Percentiles rank a stretch among this genome's conserved stretches.
Conservation (phyloP, 2,888 invertebrate genomes). For the Drosophila setosimentum region DNA sequence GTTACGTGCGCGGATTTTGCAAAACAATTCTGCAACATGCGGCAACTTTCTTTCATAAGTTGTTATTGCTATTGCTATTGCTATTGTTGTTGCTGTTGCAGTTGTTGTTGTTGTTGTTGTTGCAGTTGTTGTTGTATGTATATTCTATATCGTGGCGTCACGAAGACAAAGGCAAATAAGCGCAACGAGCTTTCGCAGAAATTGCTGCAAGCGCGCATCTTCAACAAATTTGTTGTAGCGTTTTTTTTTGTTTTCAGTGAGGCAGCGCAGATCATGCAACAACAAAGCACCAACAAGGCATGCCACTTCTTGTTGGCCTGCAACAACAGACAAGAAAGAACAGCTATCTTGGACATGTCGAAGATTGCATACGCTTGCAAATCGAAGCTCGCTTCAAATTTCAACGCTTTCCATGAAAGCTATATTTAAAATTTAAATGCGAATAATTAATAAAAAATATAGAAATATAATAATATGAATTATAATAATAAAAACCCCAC, state of each 20-base stretch:
- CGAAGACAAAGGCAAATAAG: slow-evolving; percentile 80
- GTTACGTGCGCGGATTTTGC: slow-evolving; percentile 77
- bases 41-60: slow-evolving; percentile 76
- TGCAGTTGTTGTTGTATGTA: slow-evolving; percentile 25
- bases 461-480: not conserved
- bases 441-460: not conserved
- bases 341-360: not conserved
- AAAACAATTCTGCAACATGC: slow-evolving; percentile 62
- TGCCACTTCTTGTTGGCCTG: slow-evolving; percentile 12
- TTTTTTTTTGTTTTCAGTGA: slow-evolving; percentile 17
- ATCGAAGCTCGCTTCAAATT: not conserved
- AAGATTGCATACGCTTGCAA: not conserved
- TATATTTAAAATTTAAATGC: too few species aligned
- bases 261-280: slow-evolving; percentile 31
- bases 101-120: slow-evolving; percentile 31
- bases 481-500: not conserved
- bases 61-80: slow-evolving; percentile 16
- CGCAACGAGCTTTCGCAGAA: slow-evolving; percentile 73
- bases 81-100: not conserved
- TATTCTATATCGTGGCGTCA: slow-evolving; percentile 77
- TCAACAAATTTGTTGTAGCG: slow-evolving; percentile 57
- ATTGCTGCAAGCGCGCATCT: slow-evolving; percentile 80
- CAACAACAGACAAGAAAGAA: slow-evolving; percentile 13
- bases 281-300: slow-evolving; percentile 56
- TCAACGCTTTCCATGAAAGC: too few species aligned